Conservation (phyloP, 2,797 vertebrate genomes). For the Aeoliscus strigatus region DNA sequence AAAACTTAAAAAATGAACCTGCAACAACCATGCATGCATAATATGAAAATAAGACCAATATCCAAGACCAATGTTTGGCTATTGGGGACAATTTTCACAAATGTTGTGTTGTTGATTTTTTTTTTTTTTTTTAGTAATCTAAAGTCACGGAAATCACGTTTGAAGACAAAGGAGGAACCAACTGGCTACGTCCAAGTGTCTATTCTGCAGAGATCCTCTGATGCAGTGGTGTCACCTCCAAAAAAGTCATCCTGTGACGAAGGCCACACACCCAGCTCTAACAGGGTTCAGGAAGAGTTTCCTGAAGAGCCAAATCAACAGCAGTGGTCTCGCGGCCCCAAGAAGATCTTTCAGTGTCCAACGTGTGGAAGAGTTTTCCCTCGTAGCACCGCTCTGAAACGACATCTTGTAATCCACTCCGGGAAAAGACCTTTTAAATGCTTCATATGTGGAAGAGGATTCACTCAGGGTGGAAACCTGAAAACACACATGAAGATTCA, state of each 20-base stretch:
- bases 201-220: no score
- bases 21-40: no score
- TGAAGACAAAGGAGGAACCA: no score
- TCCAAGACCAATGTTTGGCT: no score
- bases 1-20: no score
- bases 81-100: no score
- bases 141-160: background rate
- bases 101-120: no score
- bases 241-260: background rate
- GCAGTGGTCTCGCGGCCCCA: background rate
- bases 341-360: conserved; percentile 35
- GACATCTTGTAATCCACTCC: conserved; percentile 47
- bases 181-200: no score
- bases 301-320: background rate
- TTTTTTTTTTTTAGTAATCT: no score
- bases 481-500: conserved; percentile 56
- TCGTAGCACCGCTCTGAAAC: conserved; percentile 15
- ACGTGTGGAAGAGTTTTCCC: conserved; percentile 42
- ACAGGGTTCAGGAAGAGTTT: background rate
- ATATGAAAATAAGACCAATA: no score
- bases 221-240: no score
- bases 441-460: conserved; percentile 49
- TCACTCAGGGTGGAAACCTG: conserved; percentile 49
- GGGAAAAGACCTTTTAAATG: conserved; percentile 49
- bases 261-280: background rate